phyloP scores from a whole-genome alignment of 2,113 vertebrate species.

The Acrocephalus kingi region DNA sequence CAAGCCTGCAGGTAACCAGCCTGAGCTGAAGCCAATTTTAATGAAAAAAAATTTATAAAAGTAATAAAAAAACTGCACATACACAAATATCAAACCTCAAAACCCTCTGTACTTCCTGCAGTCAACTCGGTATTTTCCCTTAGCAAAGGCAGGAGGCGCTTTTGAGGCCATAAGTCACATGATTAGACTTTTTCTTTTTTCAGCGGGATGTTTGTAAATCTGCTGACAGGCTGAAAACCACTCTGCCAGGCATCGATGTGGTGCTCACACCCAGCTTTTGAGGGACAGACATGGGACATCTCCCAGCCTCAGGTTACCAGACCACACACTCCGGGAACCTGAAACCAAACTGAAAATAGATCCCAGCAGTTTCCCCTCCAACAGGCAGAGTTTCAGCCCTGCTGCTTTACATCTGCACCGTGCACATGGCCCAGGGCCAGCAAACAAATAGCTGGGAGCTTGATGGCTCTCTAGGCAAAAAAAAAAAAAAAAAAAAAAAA shows the following conservation, averaged over 20 bases:
- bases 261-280: not conserved
- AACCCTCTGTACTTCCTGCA: not conserved
- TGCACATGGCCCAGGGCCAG: not conserved
- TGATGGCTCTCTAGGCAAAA: not conserved
- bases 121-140: not conserved
- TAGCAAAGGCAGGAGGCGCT: not conserved
- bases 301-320: not conserved
- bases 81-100: not conserved
- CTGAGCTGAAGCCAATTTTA: not conserved
- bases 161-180: not conserved
- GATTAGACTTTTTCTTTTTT: not conserved
- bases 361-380: not conserved
- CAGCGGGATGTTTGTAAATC: not conserved
- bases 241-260: not conserved
- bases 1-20: not conserved
- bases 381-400: not conserved
- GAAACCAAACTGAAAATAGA: not conserved
- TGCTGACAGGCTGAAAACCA: not conserved
- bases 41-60: not conserved
- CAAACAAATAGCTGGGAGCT: not conserved
- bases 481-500: not conserved
- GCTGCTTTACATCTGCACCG: not conserved
- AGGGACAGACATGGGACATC: not conserved
- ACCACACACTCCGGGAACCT: not conserved
- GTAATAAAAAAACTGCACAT: accelerated